phyloP scores from a whole-genome alignment of 2,888 invertebrate species.

The Dioctria rufipes region DNA sequence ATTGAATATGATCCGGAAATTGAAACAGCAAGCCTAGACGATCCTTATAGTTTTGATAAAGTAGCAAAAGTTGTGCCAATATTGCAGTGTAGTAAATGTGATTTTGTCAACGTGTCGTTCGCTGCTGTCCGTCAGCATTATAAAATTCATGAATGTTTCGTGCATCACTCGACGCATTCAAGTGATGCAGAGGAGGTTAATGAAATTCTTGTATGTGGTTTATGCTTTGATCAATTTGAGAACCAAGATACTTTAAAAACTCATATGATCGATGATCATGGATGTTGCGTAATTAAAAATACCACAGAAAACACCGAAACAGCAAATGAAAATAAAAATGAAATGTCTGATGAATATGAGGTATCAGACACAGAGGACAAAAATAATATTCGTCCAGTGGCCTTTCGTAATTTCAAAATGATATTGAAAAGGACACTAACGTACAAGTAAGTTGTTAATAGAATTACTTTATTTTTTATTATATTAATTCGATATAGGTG shows the following conservation, averaged over 20 bases:
- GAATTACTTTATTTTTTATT: too few relatives aligned
- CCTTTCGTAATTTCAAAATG: conserved; percentile 57
- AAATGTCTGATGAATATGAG: conserved; percentile 20
- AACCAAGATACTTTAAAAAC: conserved; percentile 66
- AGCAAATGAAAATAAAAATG: conserved; percentile 56
- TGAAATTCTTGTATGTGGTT: conserved; percentile 62
- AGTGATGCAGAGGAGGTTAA: neutral
- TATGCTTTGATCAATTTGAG: conserved; percentile 64
- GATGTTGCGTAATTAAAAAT: conserved; percentile 56
- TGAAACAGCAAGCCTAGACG: neutral
- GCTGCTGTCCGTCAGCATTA: conserved; percentile 57
- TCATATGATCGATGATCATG: conserved; percentile 68
- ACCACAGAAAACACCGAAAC: neutral
- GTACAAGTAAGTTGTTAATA: conserved; percentile 27
- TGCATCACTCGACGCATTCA: neutral
- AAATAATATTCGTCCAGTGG: conserved; percentile 50
- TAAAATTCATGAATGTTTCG: conserved; percentile 49
- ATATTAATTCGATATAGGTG: conserved; percentile 70
- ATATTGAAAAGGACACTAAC: conserved; percentile 21
- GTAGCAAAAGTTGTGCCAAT: conserved; percentile 57
- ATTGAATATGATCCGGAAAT: conserved; percentile 13
- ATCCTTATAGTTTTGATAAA: conserved; percentile 25
- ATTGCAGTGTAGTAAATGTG: conserved; percentile 60
- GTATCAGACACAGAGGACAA: conserved; percentile 32
- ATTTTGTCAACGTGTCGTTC: conserved; percentile 52